Conservation (phyloP, 2,888 invertebrate genomes). For the Cantharis lateralis region DNA sequence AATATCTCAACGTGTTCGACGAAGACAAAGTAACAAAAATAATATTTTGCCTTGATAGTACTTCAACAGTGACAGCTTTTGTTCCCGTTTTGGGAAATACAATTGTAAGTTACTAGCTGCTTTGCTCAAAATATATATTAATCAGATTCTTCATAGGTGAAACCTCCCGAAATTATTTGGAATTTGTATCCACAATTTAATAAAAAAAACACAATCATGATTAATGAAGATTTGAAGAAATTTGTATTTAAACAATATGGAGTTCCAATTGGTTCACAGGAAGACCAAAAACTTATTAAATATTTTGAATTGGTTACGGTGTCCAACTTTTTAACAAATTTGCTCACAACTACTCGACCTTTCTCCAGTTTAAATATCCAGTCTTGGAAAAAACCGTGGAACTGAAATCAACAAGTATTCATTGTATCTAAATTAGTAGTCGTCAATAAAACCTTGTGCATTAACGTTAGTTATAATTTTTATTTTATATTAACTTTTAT, state of each 20-base stretch:
- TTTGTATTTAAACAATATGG: neutral
- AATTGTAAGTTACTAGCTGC: neutral
- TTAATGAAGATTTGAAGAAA: neutral
- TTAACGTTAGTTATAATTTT: neutral
- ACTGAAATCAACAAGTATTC: neutral
- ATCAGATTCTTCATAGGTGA: neutral
- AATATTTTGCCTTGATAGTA: neutral
- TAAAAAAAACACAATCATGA: neutral
- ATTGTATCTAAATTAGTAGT: neutral
- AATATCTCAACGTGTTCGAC: neutral
- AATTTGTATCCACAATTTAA: neutral
- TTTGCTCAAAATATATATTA: neutral
- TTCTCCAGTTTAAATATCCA: neutral
- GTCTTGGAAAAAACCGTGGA: neutral
- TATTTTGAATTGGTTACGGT: neutral
- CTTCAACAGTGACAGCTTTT: neutral
- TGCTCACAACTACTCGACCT: neutral
- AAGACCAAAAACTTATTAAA: neutral
- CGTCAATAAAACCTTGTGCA: neutral
- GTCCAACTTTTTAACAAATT: neutral
- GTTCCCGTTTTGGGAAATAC: neutral
- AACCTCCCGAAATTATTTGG: neutral
- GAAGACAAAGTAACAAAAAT: neutral
- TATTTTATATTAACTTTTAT: neutral
- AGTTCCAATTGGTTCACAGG: neutral